Evolutionary conservation across 2,888 invertebrate genomes (phyloP).

Genomic region (Ferrisia virgata): DNA sequence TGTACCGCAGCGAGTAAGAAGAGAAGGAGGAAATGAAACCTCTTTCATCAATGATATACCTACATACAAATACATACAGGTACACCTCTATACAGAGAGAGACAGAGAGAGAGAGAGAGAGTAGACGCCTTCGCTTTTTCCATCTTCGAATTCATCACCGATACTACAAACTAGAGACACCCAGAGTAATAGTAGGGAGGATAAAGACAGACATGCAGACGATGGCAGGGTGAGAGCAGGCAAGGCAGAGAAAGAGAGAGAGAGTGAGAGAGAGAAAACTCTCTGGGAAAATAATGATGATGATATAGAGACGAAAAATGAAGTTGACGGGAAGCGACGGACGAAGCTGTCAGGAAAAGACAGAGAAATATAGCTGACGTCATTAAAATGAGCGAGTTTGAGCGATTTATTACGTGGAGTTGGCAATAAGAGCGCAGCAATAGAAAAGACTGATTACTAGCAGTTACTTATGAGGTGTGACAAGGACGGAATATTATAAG

Average conservation of each 20-base stretch:
- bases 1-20: background rate
- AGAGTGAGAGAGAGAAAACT: background rate
- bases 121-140: too few species aligned
- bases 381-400: slow-evolving; percentile 46
- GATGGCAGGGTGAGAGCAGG: background rate
- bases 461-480: slow-evolving; percentile 46
- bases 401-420: slow-evolving; percentile 46
- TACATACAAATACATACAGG: too few species aligned
- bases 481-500: slow-evolving; percentile 46
- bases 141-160: background rate
- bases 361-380: slow-evolving; percentile 46
- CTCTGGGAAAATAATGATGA: slow-evolving; percentile 37
- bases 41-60: too few species aligned
- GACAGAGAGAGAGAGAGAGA: too few species aligned
- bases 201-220: too few species aligned
- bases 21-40: too few species aligned
- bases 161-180: background rate
- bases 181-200: too few species aligned
- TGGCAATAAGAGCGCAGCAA: slow-evolving; percentile 46
- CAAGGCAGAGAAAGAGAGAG: background rate
- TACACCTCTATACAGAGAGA: too few species aligned
- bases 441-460: slow-evolving; percentile 45
- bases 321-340: slow-evolving; percentile 46
- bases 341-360: slow-evolving; percentile 45
- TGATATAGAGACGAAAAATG: slow-evolving; percentile 45